Percentiles rank a stretch among this genome's conserved stretches.
phyloP scores from a whole-genome alignment of 2,797 vertebrate genomes.

The Arrhamphus sclerolepis region DNA sequence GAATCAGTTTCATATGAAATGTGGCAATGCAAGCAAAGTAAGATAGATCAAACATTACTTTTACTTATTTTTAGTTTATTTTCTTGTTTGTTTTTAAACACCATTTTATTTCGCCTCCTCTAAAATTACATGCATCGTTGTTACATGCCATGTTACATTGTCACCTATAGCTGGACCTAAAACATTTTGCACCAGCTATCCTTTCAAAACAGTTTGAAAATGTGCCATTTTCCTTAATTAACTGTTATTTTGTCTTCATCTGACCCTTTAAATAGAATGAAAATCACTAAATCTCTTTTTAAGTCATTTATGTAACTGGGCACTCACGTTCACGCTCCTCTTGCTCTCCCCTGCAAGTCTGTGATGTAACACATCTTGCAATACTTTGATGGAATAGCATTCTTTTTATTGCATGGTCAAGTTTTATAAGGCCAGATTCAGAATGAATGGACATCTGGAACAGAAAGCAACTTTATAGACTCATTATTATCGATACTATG shows the following conservation, averaged over 20 bases:
- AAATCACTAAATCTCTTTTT: no score
- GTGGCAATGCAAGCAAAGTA: no score
- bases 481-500: slow-evolving; percentile 61
- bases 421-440: slow-evolving; percentile 53
- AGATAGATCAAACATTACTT: no score
- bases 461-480: slow-evolving; percentile 62
- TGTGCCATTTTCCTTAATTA: neutral
- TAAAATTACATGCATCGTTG: no score
- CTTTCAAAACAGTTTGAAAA: neutral
- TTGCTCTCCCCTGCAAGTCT: slow-evolving; percentile 10
- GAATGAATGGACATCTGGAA: slow-evolving; percentile 72
- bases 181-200: neutral
- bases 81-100: neutral
- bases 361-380: slow-evolving; percentile 48
- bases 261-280: neutral
- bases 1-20: no score
- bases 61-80: neutral
- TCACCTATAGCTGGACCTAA: no score
- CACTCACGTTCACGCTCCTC: slow-evolving; percentile 2
- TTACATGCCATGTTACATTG: no score
- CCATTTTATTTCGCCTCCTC: neutral
- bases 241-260: neutral
- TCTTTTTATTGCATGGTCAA: slow-evolving; percentile 53
- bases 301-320: neutral
- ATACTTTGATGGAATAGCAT: slow-evolving; percentile 42